Evolutionary conservation across 2,888 invertebrate species (phyloP).

Genomic region (Habroteleia sp.): DNA sequence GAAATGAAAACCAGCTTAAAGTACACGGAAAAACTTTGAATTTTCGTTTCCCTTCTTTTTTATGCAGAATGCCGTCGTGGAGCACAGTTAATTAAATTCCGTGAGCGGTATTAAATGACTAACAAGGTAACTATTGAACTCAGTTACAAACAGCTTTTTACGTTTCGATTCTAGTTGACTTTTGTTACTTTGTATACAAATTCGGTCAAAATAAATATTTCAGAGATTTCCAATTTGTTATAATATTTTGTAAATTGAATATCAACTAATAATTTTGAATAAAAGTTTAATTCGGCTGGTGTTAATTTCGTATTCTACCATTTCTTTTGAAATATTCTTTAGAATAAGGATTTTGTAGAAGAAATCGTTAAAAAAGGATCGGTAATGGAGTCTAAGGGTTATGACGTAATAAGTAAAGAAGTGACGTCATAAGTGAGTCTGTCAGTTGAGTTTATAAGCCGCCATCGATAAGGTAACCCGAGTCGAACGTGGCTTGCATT

Average conservation of each 20-base stretch:
- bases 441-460: slow-evolving; percentile 67
- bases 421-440: slow-evolving; percentile 53
- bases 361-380: no score
- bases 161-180: slow-evolving; percentile 1
- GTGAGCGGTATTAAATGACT: slow-evolving; percentile 18
- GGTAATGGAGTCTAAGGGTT: slow-evolving; percentile 8
- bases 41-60: slow-evolving; percentile 1
- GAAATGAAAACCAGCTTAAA: slow-evolving; percentile 20
- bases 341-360: no score
- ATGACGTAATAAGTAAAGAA: slow-evolving; percentile 33
- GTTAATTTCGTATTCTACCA: no score
- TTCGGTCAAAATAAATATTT: no score
- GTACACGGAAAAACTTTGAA: slow-evolving; percentile 19
- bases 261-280: no score
- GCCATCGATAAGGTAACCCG: slow-evolving; percentile 66
- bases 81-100: slow-evolving; percentile 28
- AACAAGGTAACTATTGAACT: slow-evolving; percentile 10
- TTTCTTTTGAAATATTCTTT: no score
- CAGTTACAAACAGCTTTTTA: slow-evolving; percentile 9
- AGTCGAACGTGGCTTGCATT: slow-evolving; percentile 66
- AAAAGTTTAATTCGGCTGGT: no score
- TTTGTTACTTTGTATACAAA: no score
- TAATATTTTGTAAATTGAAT: no score
- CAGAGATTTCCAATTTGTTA: no score
- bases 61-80: slow-evolving; percentile 1